Conservation (phyloP, 2,888 invertebrate species). For the Cataglyphis albicans region DNA sequence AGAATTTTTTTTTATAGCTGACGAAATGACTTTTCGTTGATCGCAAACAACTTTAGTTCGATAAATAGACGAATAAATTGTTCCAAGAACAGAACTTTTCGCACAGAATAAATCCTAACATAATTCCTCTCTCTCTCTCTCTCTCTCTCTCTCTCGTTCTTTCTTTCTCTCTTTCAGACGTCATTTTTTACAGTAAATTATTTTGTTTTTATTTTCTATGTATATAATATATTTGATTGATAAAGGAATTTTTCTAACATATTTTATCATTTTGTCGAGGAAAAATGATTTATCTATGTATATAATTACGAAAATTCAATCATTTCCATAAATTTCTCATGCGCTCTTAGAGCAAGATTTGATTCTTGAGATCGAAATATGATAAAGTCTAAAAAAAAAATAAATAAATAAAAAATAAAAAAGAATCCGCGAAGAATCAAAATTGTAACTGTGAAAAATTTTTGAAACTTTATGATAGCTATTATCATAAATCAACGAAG, state of each 20-base stretch:
- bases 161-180: neutral
- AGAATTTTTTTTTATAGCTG: neutral
- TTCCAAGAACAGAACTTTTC: neutral
- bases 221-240: neutral
- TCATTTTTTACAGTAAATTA: neutral
- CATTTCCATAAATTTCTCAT: neutral
- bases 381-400: neutral
- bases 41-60: neutral
- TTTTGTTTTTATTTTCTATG: neutral
- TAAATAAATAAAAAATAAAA: neutral
- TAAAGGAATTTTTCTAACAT: neutral
- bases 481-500: neutral
- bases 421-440: neutral
- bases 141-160: too few species aligned
- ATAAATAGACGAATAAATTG: neutral
- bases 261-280: neutral
- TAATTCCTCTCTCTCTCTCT: too few species aligned
- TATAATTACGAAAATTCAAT: neutral
- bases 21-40: constrained; percentile 11
- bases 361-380: neutral
- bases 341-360: neutral
- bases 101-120: neutral
- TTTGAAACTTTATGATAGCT: neutral
- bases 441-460: neutral
- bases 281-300: neutral